A percentile compares a stretch with the other conserved stretches of the same genome.
These are phyloP conservation scores for Pseudomyrmex gracilis DNA, from an alignment of 1,140 invertebrate genomes.

Conservation along the genomic window DNA sequence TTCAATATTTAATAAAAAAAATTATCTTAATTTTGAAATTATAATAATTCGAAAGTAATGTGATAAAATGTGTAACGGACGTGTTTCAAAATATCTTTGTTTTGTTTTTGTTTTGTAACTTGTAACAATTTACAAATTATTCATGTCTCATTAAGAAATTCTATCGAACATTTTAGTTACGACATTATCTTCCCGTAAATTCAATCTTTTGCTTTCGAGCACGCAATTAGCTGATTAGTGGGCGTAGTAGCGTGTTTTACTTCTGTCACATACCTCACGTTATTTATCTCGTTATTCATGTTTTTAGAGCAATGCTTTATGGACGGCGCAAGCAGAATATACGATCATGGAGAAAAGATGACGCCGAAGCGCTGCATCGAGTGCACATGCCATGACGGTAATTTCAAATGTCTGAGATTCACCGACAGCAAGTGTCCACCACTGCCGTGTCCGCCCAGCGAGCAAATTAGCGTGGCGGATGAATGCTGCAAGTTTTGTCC, in stretches of 20 bases:
- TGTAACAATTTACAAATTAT: background rate
- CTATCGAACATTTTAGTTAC: background rate
- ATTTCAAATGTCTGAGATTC: slow-evolving; percentile 91
- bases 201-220: slow-evolving; percentile 13
- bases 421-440: slow-evolving; percentile 91
- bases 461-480: slow-evolving; percentile 92
- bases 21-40: background rate
- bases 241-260: slow-evolving; percentile 1
- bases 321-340: slow-evolving; percentile 88
- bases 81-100: background rate
- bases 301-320: slow-evolving; percentile 92
- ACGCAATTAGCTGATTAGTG: slow-evolving; percentile 34
- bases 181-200: background rate
- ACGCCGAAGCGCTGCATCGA: slow-evolving; percentile 90
- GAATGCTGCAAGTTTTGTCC: slow-evolving; percentile 97
- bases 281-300: slow-evolving; percentile 49
- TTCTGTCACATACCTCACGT: slow-evolving; percentile 18
- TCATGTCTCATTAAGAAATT: slow-evolving; percentile 5
- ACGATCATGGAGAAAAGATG: slow-evolving; percentile 93
- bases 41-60: background rate
- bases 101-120: background rate
- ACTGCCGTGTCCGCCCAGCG: slow-evolving; percentile 91
- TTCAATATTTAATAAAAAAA: slow-evolving; percentile 11
- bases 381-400: slow-evolving; percentile 92
- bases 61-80: background rate